These are phyloP conservation scores for Anhinga rufa DNA, from an alignment of 2,113 vertebrate species.

Conservation along the genomic window DNA sequence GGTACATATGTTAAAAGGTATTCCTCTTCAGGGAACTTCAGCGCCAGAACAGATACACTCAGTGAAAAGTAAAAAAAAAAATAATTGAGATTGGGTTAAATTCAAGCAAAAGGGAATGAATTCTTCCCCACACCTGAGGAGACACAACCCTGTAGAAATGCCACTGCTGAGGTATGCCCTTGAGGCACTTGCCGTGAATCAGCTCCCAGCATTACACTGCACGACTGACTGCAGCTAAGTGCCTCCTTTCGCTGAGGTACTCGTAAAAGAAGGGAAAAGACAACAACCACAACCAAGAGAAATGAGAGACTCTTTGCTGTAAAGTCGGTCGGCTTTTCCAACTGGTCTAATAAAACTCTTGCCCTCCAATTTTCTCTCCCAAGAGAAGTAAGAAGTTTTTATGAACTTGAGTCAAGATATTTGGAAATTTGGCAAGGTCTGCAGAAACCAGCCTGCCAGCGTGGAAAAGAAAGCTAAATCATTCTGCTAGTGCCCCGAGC, in stretches of 20 bases:
- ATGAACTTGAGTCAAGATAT: background rate
- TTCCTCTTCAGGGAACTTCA: background rate
- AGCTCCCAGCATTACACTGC: background rate
- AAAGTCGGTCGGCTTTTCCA: background rate
- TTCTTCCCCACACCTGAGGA: background rate
- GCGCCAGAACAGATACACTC: background rate
- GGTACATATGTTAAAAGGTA: background rate
- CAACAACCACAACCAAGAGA: background rate
- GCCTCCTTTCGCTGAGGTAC: background rate
- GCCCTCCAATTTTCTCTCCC: conserved; percentile 19
- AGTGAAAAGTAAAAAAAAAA: background rate
- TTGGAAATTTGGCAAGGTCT: background rate
- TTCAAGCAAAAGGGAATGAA: background rate
- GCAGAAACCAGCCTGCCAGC: background rate
- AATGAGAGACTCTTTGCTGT: background rate
- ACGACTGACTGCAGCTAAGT: background rate
- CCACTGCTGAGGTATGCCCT: background rate
- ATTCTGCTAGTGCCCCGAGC: background rate
- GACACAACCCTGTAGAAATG: background rate
- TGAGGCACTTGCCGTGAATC: background rate
- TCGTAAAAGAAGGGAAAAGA: conserved; percentile 11
- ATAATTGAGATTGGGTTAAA: background rate
- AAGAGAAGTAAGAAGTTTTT: background rate
- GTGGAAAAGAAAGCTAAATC: background rate
- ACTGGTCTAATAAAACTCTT: conserved; percentile 38